Percentiles rank a stretch among this genome's conserved stretches.
Conservation (phyloP, 2,113 vertebrate species). For the Pelecanoides urinatrix region DNA sequence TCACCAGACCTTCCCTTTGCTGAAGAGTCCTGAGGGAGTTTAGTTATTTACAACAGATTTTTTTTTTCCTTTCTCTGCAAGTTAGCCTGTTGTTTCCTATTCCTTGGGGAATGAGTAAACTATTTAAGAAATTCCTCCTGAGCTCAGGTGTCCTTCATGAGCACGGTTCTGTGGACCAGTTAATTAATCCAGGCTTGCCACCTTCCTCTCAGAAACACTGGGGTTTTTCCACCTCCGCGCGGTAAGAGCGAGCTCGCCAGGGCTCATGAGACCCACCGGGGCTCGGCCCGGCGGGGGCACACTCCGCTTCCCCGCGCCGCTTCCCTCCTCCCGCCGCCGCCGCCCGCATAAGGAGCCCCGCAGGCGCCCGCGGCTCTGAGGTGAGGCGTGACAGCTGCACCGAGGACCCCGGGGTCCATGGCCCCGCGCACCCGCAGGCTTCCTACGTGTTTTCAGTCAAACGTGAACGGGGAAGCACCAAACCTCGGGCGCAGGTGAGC, state of each 20-base stretch:
- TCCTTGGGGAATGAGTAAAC: fast-evolving
- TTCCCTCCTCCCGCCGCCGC: too few species aligned
- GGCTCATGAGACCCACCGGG: fast-evolving
- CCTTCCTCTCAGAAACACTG: too few species aligned
- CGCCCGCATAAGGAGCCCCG: too few species aligned
- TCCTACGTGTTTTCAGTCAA: fast-evolving
- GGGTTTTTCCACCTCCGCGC: fast-evolving
- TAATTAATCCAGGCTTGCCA: neutral
- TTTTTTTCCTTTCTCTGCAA: too few species aligned
- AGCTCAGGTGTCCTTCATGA: neutral
- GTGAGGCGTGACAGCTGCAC: fast-evolving
- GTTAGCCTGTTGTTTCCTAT: fast-evolving
- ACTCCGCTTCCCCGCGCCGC: too few species aligned
- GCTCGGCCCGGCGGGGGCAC: fast-evolving
- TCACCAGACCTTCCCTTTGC: neutral
- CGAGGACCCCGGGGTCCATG: fast-evolving
- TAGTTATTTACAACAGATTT: neutral
- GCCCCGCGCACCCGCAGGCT: fast-evolving
- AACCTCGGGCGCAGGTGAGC: fast-evolving
- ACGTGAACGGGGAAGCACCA: fast-evolving
- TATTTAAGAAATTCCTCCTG: fast-evolving
- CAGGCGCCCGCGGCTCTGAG: neutral
- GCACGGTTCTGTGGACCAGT: neutral
- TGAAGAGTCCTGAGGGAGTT: fast-evolving
- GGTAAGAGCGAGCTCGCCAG: fast-evolving